Conservation (phyloP, 2,888 invertebrate genomes). For the Macropis europaea region DNA sequence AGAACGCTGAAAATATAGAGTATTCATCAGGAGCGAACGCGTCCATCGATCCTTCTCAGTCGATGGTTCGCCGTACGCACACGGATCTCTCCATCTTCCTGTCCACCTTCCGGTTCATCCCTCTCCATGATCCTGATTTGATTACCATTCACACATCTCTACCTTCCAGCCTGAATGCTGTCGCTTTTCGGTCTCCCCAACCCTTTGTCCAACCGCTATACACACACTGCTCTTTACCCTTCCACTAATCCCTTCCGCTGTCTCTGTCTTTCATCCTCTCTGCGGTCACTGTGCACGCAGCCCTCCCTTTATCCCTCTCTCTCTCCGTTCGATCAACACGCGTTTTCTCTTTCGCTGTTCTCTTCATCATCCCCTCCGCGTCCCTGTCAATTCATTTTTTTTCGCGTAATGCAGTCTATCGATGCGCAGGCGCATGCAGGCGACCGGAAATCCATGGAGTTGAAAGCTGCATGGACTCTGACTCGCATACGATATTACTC, state of each 20-base stretch:
- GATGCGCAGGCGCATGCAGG: no score
- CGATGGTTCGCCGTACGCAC: background rate
- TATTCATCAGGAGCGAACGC: constrained; percentile 22
- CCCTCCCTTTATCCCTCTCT: background rate
- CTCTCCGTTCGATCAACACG: background rate
- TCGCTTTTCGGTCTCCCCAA: constrained; percentile 27
- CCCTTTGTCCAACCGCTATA: constrained; percentile 9
- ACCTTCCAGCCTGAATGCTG: constrained; percentile 46
- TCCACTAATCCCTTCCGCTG: constrained; percentile 21
- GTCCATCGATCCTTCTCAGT: background rate
- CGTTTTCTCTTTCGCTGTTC: background rate
- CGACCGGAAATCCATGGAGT: no score
- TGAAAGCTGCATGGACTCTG: constrained; percentile 34
- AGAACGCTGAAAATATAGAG: background rate
- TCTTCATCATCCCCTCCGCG: background rate
- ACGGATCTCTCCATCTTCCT: constrained; percentile 46
- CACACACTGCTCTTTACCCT: constrained; percentile 34
- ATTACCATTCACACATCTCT: constrained; percentile 35
- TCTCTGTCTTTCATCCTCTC: constrained; percentile 33
- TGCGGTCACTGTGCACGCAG: constrained; percentile 26
- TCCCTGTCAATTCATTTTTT: background rate
- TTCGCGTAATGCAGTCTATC: background rate
- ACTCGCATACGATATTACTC: constrained; percentile 55
- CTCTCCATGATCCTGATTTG: constrained; percentile 19
- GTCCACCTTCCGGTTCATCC: constrained; percentile 42